Evolutionary conservation across 2,113 vertebrate species (phyloP), one percentile per base, ranked within the genome.

Genomic region (Struthidea cinerea): DNA sequence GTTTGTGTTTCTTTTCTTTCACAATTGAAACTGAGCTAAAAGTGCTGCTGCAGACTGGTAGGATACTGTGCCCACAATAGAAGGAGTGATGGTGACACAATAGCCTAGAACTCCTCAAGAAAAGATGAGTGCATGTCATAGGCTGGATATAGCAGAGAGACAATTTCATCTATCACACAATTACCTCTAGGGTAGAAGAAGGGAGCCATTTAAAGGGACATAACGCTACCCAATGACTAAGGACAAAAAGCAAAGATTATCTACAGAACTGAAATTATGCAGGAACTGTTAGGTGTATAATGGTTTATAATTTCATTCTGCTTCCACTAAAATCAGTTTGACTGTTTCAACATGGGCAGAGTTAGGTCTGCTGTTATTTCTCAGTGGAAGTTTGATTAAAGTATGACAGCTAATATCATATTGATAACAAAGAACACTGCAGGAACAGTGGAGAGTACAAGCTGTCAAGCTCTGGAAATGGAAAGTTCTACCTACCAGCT

Each of bases 121-220:
- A 68, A 32, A 35, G 11, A 50, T 1, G 0, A n/a, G n/a, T 61
- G 23, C 37, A 10, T 1, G 1, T 57, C 14, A 9, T 18, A 35
- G 30, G 13, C 32, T 74, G 46, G 30, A 22, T 10, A 30, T 9
- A 16, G 53, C 44, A 82, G 49, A 88, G 24, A 47, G 18, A 67
- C 42, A 86, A 52, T 26, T 65, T 80, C 16, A 81, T 63, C 71
- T 74, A 20, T 76, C 47, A 39, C 39, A 30, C 46, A 86, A 35
- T 60, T 78, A 52, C 21, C 42, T 84, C 73, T 47, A 14, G 35
- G 17, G 41, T 3, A 61, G 55, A 39, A 74, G 42, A 74, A 16
- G 6, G 19, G 15, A 88, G 14, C 21, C n/a, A 22, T 63, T 95
- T 89, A 84, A 86, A 86, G 49, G 47, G 8, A 55, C 35, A 50